Evolutionary conservation across 53 echinoderm and acorn worm genomes (phyloP).

Genomic region (Hippasteria phrygiana): DNA sequence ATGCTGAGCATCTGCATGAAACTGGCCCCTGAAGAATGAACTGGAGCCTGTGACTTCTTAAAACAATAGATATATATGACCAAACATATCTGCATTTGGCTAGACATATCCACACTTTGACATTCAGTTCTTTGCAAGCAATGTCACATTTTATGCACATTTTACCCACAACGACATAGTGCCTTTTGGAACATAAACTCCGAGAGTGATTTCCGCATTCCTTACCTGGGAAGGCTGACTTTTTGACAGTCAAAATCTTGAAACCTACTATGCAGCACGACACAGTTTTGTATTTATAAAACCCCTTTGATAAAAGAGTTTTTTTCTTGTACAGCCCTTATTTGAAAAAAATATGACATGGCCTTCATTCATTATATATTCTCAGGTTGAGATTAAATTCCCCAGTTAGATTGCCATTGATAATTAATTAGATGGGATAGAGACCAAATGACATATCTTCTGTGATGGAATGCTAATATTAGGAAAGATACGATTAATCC

Average conservation of each 20-base stretch:
- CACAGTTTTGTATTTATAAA: conserved; percentile 60
- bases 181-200: conserved; percentile 41
- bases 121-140: background rate
- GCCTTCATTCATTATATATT: background rate
- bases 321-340: conserved; percentile 54
- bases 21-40: no score
- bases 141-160: conserved; percentile 55
- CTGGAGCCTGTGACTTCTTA: no score
- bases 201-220: conserved; percentile 8
- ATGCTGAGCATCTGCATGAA: no score
- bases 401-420: background rate
- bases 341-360: background rate
- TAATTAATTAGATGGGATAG: background rate
- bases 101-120: background rate
- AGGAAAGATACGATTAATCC: no score
- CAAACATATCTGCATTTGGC: background rate
- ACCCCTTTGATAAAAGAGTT: conserved; percentile 50
- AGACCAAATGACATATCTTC: conserved; percentile 2
- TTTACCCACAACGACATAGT: conserved; percentile 33
- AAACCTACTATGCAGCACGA: conserved; percentile 40
- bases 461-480: no score
- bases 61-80: no score
- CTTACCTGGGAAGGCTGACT: background rate
- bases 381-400: background rate
- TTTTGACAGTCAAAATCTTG: conserved; percentile 22